These are phyloP conservation scores for Bombycilla garrulus DNA, from an alignment of 2,113 vertebrate genomes.

Conservation along the genomic window DNA sequence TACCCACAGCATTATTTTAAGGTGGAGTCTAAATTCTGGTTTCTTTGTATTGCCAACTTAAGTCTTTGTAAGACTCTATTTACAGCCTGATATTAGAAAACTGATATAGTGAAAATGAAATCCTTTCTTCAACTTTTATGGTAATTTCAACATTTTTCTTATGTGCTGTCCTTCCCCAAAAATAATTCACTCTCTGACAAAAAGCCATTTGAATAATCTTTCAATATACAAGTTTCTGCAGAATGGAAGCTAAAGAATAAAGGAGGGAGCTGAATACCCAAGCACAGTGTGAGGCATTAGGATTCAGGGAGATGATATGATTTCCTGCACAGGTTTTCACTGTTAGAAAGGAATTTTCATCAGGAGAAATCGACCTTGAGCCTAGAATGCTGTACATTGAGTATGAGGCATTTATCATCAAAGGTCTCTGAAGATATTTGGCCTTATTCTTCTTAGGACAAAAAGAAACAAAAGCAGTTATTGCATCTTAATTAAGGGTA, in stretches of 20 bases:
- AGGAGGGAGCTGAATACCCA: not conserved
- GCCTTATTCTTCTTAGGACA: not conserved
- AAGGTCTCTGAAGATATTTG: constrained; percentile 1
- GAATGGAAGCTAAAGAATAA: constrained; percentile 19
- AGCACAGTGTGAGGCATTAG: not conserved
- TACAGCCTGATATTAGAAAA: constrained; percentile 6
- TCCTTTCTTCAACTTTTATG: constrained; percentile 8
- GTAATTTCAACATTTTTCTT: constrained; percentile 22
- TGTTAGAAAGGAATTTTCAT: not conserved
- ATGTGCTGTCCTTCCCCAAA: constrained; percentile 1
- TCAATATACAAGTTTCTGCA: not conserved
- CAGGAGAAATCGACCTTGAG: not conserved
- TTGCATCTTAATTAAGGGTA: constrained; percentile 70
- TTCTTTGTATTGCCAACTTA: not conserved
- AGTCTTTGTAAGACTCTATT: constrained; percentile 1
- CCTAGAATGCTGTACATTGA: not conserved
- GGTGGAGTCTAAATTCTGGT: not conserved
- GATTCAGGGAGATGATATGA: not conserved
- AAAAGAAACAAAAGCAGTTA: constrained; percentile 56
- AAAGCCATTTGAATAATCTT: constrained; percentile 41
- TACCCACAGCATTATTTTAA: not conserved
- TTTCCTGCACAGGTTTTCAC: not conserved
- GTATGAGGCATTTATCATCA: constrained; percentile 1
- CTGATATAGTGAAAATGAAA: constrained; percentile 4
- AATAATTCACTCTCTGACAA: constrained; percentile 30